Percentiles rank a stretch among this genome's conserved stretches.
Conservation (phyloP, 2,797 vertebrate species). For the Spinus olivaceus region DNA sequence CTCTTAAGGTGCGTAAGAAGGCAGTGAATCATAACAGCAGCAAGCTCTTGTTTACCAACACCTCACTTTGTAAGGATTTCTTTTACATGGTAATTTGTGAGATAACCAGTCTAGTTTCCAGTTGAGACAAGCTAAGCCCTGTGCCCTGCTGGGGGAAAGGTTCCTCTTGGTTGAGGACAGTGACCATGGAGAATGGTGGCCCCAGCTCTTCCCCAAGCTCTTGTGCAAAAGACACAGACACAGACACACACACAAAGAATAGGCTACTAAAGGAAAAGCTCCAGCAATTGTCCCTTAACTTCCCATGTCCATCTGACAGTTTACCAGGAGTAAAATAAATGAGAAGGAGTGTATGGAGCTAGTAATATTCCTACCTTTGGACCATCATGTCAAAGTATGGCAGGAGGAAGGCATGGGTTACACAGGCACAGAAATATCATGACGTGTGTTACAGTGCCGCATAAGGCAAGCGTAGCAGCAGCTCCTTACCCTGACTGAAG, state of each 20-base stretch:
- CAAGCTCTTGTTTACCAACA: slow-evolving; percentile 54
- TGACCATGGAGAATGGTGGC: background rate
- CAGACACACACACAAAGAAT: background rate
- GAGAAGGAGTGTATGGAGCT: background rate
- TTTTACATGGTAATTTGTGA: slow-evolving; percentile 13
- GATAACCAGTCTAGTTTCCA: slow-evolving; percentile 9
- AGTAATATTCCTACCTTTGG: background rate
- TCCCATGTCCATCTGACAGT: background rate
- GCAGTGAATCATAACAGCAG: slow-evolving; percentile 49
- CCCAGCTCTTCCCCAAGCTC: background rate
- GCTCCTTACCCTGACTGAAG: slow-evolving; percentile 36
- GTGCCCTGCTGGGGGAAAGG: background rate
- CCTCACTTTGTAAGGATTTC: background rate
- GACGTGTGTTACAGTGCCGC: slow-evolving; percentile 17
- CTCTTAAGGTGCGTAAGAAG: slow-evolving; percentile 20
- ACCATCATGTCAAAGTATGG: background rate
- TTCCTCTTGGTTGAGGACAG: background rate
- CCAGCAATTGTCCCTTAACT: background rate
- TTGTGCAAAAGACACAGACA: background rate
- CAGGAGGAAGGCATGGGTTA: slow-evolving; percentile 21
- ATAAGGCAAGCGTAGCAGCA: slow-evolving; percentile 10
- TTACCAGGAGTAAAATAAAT: background rate
- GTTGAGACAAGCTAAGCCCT: background rate
- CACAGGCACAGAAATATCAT: background rate
- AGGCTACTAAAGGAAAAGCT: background rate